phyloP scores from a whole-genome alignment of 2,797 vertebrate species.

The Syngnathus rostellatus region DNA sequence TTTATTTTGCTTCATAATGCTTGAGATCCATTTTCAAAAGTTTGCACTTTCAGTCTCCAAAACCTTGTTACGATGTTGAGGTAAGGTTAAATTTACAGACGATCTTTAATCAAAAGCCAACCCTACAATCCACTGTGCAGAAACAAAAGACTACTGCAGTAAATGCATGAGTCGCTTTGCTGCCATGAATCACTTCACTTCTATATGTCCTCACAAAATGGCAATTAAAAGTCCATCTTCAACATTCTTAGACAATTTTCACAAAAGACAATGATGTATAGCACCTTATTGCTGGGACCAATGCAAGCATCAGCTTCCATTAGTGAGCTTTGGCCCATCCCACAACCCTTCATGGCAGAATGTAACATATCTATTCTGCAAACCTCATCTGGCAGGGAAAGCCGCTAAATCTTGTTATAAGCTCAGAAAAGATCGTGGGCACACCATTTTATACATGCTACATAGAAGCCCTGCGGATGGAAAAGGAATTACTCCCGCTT shows the following conservation, averaged over 20 bases:
- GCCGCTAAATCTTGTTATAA: slow-evolving; percentile 68
- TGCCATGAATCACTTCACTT: slow-evolving; percentile 20
- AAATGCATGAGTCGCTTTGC: slow-evolving; percentile 18
- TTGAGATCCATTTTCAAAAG: background rate
- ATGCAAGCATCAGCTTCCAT: slow-evolving; percentile 16
- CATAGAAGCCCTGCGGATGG: slow-evolving; percentile 45
- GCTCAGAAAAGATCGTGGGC: slow-evolving; percentile 64
- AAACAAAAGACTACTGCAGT: slow-evolving; percentile 28
- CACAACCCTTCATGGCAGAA: slow-evolving; percentile 35
- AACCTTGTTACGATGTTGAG: slow-evolving; percentile 1
- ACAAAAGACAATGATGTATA: slow-evolving; percentile 11
- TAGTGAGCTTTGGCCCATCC: slow-evolving; percentile 31
- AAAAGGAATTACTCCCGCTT: slow-evolving; percentile 51
- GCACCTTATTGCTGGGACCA: slow-evolving; percentile 17
- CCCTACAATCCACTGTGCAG: slow-evolving; percentile 23
- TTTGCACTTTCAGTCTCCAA: background rate
- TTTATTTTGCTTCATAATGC: background rate
- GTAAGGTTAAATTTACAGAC: slow-evolving; percentile 37
- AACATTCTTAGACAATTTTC: slow-evolving; percentile 20
- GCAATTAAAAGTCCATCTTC: slow-evolving; percentile 17
- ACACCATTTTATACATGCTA: slow-evolving; percentile 60
- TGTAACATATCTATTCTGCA: slow-evolving; percentile 45
- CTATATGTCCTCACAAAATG: slow-evolving; percentile 13
- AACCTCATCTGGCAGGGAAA: slow-evolving; percentile 62
- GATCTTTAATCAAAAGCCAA: slow-evolving; percentile 54